A percentile compares a stretch with the other conserved stretches of the same genome.
Evolutionary conservation across 2,113 vertebrate species (phyloP).

Genomic region (Nothoprocta perdicaria): DNA sequence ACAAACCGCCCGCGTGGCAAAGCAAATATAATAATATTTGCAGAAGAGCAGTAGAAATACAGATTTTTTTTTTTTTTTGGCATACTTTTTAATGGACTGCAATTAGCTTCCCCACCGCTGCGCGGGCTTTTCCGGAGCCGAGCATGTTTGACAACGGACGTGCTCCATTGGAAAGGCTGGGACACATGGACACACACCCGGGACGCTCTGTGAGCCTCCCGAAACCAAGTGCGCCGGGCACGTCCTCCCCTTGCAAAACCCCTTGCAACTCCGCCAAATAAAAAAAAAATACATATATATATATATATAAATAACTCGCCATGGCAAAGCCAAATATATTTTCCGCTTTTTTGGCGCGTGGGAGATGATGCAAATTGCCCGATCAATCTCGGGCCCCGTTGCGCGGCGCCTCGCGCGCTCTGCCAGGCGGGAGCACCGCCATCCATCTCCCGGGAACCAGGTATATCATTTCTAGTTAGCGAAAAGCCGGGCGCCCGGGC

Average conservation of each 20-base stretch:
- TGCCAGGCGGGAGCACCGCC: neutral
- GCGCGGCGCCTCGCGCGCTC: neutral
- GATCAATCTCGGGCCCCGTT: slow-evolving; percentile 61
- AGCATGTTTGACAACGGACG: neutral
- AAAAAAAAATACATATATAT: too few relatives aligned
- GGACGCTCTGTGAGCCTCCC: too few relatives aligned
- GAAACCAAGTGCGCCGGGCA: too few relatives aligned
- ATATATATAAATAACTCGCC: too few relatives aligned
- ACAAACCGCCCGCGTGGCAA: neutral
- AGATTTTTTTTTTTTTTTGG: neutral
- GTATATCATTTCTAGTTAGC: slow-evolving; percentile 74
- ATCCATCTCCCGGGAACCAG: slow-evolving; percentile 72
- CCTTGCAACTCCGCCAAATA: too few relatives aligned
- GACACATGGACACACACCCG: too few relatives aligned
- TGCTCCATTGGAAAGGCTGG: too few relatives aligned
- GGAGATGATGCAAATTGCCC: slow-evolving; percentile 41
- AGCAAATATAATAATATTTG: neutral
- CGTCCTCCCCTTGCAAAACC: too few relatives aligned
- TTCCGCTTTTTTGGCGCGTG: slow-evolving; percentile 6
- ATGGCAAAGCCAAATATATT: neutral
- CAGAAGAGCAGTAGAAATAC: neutral
- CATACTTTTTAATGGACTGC: accelerated
- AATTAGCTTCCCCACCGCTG: neutral
- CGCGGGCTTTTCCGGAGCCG: accelerated
- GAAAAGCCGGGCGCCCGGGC: slow-evolving; percentile 34